Base-by-base conservation (phyloP, 2,113 vertebrate species). In the Poeciliopsis retropinna region DNA sequence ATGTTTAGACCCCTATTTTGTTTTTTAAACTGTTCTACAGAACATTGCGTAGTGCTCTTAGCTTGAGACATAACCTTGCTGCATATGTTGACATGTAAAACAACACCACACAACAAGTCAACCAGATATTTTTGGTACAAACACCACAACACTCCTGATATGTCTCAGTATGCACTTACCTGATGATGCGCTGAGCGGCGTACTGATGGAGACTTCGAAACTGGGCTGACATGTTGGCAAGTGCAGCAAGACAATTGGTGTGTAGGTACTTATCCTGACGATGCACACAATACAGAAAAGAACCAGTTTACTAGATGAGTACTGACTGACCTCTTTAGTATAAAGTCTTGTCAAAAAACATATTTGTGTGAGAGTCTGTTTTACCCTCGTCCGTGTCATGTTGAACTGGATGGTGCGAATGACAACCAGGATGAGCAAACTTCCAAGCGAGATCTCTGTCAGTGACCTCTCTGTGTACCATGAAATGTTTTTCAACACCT, bases 401-500 rank as follows among this genome's bases (percentile, higher is more conserved):
- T 99, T 99, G 92, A 97, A 99, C 80, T 99, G 98, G 87, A 99
- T 98, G 84, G 98, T 99, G 91, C 98, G 96, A 87, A 99, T 99
- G 78, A 99, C 97, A 0, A 99, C 98, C 44, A 99, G 90, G 82
- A 99, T 97, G 82, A 99, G 94, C 77, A 99, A 95, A 86, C 97
- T 99, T 44, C 98, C 98, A 63, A 99, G 92, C 3, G 98, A 99
- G 92, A 99, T 99, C 90, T 99, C 98, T 10, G 98, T 98, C 84
- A 99, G 77, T 30, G 96, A 95, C 19, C 98, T 96, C 85, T 99
- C 98, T 14, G 97, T 95, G 87, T 99, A 99, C 98, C 98, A 99
- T 19, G 95, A 93, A 87, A 99, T 94, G 64, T 98, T 99, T 93
- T 97, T 99, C 85, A 99, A 61, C 72, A 96, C 93, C 98, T 99